phyloP scores from a whole-genome alignment of 1,140 invertebrate species.

The Papilio polytes region DNA sequence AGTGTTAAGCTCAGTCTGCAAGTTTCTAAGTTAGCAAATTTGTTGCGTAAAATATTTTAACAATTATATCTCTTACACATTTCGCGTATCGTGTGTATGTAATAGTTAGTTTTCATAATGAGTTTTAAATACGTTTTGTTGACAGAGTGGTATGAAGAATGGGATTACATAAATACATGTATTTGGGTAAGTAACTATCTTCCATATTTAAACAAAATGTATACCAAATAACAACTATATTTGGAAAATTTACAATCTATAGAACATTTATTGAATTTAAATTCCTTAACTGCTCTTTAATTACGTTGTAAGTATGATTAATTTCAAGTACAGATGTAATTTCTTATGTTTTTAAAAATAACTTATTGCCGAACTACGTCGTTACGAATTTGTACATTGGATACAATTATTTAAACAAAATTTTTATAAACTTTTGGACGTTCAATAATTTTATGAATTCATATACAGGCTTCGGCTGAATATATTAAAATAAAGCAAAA shows the following conservation, averaged over 20 bases:
- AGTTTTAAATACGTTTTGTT: slow-evolving; percentile 60
- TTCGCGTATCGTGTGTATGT: not conserved
- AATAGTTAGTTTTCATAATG: slow-evolving; percentile 44
- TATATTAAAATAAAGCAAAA: no score
- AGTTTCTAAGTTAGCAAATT: not conserved
- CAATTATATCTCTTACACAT: not conserved
- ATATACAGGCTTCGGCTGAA: no score
- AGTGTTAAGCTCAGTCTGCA: not conserved
- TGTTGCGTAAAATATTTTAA: not conserved
- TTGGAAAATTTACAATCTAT: not conserved
- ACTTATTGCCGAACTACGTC: not conserved
- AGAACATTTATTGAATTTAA: not conserved
- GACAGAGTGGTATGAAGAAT: slow-evolving; percentile 71
- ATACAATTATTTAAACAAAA: no score
- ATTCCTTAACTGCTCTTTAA: not conserved
- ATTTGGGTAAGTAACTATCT: slow-evolving; percentile 70
- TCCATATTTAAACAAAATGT: not conserved
- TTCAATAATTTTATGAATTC: no score
- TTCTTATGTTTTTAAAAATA: not conserved
- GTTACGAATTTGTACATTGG: not conserved
- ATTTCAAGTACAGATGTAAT: not conserved
- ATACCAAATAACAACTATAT: not conserved
- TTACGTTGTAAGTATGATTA: not conserved
- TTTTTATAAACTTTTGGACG: no score
- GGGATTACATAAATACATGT: slow-evolving; percentile 67